Evolutionary conservation across 2,888 invertebrate genomes (phyloP), one percentile per base, ranked within the genome.

Genomic region (Papilio protenor): DNA sequence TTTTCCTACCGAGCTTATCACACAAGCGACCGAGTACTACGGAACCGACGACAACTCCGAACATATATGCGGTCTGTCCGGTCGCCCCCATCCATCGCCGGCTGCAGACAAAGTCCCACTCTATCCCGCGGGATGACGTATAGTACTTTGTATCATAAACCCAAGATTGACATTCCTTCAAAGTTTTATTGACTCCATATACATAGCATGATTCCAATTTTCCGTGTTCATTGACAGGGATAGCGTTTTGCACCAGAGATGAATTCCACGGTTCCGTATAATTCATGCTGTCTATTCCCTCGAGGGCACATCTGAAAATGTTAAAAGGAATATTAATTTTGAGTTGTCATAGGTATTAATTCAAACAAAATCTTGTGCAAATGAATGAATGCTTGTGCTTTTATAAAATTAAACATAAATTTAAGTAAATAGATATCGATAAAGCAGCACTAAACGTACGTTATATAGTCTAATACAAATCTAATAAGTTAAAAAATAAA

Each of bases 101-200:
- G 80, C 96, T 95, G 88, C 98, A 98, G 0, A 98, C 98, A 79
- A 98, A 96, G 87, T 97, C 92, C 98, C 98, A 98, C 89, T 98
- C 97, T 49, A 97, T 97, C 2, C 96, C 96, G 47, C 97, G 95
- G 0, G 98, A 97, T 0, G 96, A 96, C 78, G 96, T 91, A 84
- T 96, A 97, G 87, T 97, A 97, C 1, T 96, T 96, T 2, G 95
- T 95, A 85, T 98, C 97, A 87, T 97, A 98, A 0, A 96, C 96
- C 96, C 97, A 98, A 0, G 95, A 90, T 11, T 88, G 82, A 84
- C 95, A 95, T 59, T 84, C 82, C 55, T 87, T 84, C 49, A 89
- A 78, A 3, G 91, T 89, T 66, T 89, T 87, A 81, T 95, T 95
- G 2, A 85, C 87, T 40, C 87, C 92, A 77, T 92, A 94, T 88